A percentile compares a stretch with the other conserved stretches of the same genome.
phyloP scores from a whole-genome alignment of 2,888 invertebrate species.

The Polia nebulosa region DNA sequence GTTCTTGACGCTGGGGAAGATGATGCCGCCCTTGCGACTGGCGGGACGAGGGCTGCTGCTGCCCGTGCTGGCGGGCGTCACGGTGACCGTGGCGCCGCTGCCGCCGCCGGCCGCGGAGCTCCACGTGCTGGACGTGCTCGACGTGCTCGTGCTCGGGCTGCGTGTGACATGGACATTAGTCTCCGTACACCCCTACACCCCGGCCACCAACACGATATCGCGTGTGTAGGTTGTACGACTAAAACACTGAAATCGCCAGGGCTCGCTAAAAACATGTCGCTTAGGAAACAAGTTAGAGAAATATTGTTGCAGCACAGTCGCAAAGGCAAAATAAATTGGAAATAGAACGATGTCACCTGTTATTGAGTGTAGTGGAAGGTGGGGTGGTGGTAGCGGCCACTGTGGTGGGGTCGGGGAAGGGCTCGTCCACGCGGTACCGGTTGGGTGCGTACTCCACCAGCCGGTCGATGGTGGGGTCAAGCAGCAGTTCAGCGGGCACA shows the following conservation, averaged over 20 bases:
- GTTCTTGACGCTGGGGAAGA: conserved; percentile 97
- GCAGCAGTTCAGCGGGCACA: conserved; percentile 93
- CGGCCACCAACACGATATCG: conserved; percentile 44
- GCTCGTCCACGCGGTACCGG: conserved; percentile 90
- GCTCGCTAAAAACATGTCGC: conserved; percentile 60
- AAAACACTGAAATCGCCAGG: conserved; percentile 50
- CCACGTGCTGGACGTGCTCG: conserved; percentile 74
- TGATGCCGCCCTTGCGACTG: conserved; percentile 95
- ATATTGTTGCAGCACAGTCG: conserved; percentile 64
- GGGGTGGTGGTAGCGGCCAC: conserved; percentile 79
- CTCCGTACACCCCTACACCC: conserved; percentile 69
- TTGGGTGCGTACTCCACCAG: conserved; percentile 95
- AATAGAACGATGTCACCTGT: conserved; percentile 86
- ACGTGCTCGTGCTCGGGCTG: conserved; percentile 86
- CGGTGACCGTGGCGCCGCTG: conserved; percentile 78
- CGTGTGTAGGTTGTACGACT: conserved; percentile 51
- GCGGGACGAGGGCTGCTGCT: conserved; percentile 87
- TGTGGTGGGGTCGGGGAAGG: conserved; percentile 81
- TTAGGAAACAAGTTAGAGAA: conserved; percentile 15
- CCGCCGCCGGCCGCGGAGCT: conserved; percentile 59
- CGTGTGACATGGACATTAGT: conserved; percentile 86
- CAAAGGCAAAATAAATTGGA: conserved; percentile 63
- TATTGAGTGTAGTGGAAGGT: conserved; percentile 75
- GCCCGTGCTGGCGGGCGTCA: conserved; percentile 80
- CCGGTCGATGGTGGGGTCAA: conserved; percentile 94